Base-by-base conservation (phyloP, 2,113 vertebrate species). In the Prietella phreatophila region DNA sequence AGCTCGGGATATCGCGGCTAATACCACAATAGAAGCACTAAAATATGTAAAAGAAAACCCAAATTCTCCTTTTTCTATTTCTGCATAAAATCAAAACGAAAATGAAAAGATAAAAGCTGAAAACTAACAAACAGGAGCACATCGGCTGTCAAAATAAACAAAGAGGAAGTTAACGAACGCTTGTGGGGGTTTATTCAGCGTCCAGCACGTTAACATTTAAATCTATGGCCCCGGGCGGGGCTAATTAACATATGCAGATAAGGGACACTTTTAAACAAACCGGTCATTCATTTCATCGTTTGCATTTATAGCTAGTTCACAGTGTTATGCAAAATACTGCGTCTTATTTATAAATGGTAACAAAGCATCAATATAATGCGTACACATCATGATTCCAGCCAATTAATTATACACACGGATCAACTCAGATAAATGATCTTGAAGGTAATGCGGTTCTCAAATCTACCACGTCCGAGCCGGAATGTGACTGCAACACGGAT, bases 401-500 rank as follows among this genome's bases (percentile, higher is more conserved):
- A 30, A 55, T 79, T 3, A 79, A 30, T 79, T 5, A 53, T 20
- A 5, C 5, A 56, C 47, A 84, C 0, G 8, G 55, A 15, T 58
- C 30, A 1, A n/a, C 19, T 47, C 9, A 17, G 27, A 60, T 25
- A 53, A n/a, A 56, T 20, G 20, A 78, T 50, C 71, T 85, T 53
- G 55, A 69, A n/a, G 25, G 56, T 10, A 75, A 61, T 53, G 27
- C 3, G 39, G 36, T 63, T 75, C 10, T 83, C 36, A 75, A 75
- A 76, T 83, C 65, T 1, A 58, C 53, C 36, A 53, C 27, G 50
- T n/a, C 27, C 25, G 63, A 83, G 75, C 65, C 22, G n/a, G 42
- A 71, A 60, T 86, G 80, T 30, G 60, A 88, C 20, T 50, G 69
- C 55, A 27, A 47, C 71, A 42, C 15, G 76, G 76, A 90, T 56